Evolutionary conservation across 2,113 vertebrate species (phyloP), one percentile per base, ranked within the genome.

Genomic region (Oncorhynchus mykiss): DNA sequence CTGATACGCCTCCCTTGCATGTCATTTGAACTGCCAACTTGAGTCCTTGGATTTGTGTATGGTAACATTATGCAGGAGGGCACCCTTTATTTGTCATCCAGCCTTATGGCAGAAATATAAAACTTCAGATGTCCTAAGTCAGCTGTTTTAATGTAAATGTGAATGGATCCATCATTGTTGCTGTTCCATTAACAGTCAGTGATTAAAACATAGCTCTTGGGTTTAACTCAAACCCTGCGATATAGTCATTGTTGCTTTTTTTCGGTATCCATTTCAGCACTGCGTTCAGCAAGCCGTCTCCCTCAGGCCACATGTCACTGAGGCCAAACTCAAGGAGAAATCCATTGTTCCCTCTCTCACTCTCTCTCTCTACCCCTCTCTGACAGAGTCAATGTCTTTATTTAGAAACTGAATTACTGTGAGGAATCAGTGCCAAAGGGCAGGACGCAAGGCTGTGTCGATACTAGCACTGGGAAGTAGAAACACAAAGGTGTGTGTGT

Each of bases 401-500:
- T 81, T 80, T 18, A 62, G 67, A 80, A 76, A 66, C 57, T 74
- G 71, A 73, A 80, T 80, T 78, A 78, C 27, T 78, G 64, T 66
- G 65, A 71, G 80, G 45, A 62, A 73, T 31, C 54, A 54, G 22
- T 51, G 75, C 68, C 62, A 77, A 71, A 78, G 78, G 39, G 76
- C 78, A 80, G 57, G 64, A 70, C 51, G 16, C 66, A 73, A 71
- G 66, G 77, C 22, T 74, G 54, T 68, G 49, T 73, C 48, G 60
- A 73, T 59, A 78, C 78, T 78, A 78, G 74, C 29, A 62, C 39
- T 76, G 68, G 72, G 34, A 73, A 77, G 72, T 39, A 78, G 59
- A 76, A 74, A 74, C 2, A 20, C 31, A 24, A 22, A 51, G n/a
- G 22, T 13, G 22, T 24, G 22, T 24, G 22, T 27, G 27, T 27